These are phyloP conservation scores for Sepiola atlantica DNA, from an alignment of 2,888 invertebrate species.

Conservation along the genomic window DNA sequence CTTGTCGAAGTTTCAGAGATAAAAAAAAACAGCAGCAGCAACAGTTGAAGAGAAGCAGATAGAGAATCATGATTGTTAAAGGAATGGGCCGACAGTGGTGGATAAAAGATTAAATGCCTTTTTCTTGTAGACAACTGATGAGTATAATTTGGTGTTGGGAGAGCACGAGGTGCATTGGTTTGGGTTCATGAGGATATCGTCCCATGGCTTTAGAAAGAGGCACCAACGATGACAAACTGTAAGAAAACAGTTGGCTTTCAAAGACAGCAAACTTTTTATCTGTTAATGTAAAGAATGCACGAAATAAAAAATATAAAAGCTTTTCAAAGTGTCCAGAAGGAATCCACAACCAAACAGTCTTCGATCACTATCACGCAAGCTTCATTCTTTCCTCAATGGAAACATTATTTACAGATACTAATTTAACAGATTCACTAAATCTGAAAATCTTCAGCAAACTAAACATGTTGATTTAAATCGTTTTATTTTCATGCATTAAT, in stretches of 20 bases:
- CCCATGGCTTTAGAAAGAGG: neutral
- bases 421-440: neutral
- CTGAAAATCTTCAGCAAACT: neutral
- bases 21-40: neutral
- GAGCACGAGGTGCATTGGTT: neutral
- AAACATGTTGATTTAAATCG: neutral
- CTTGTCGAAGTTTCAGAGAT: neutral
- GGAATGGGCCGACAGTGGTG: neutral
- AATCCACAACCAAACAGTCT: neutral
- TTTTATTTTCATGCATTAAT: neutral
- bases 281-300: neutral
- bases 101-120: neutral
- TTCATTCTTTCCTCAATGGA: neutral
- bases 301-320: neutral
- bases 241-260: neutral
- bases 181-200: neutral
- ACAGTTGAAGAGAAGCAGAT: neutral
- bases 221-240: neutral
- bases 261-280: neutral
- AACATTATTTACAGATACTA: neutral
- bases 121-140: neutral
- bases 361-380: neutral
- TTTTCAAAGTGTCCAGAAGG: neutral
- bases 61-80: neutral
- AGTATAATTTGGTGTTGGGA: neutral